Evolutionary conservation across 2,113 vertebrate species (phyloP).

Genomic region (Pseudopipra pipra): DNA sequence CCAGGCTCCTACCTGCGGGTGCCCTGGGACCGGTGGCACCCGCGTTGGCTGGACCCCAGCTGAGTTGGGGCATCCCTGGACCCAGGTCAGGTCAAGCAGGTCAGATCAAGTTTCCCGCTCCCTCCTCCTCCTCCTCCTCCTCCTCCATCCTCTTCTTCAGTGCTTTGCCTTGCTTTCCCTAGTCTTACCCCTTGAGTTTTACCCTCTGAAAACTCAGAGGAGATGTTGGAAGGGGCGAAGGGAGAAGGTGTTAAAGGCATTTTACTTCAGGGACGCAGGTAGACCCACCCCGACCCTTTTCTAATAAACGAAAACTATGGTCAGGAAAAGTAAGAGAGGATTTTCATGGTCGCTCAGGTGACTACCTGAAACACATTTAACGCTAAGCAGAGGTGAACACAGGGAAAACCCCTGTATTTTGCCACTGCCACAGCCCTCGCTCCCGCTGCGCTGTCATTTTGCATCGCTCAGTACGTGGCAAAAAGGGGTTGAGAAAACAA

Average conservation of each 20-base stretch:
- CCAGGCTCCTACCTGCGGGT: conserved; percentile 2
- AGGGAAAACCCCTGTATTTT: neutral
- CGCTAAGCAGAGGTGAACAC: conserved; percentile 59
- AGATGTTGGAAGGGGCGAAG: neutral
- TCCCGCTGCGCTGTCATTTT: neutral
- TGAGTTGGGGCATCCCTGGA: neutral
- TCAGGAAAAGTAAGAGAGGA: conserved; percentile 38
- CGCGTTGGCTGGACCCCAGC: neutral
- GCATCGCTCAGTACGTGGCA: neutral
- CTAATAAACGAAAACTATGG: conserved; percentile 48
- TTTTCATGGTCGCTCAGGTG: conserved; percentile 35
- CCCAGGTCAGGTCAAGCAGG: neutral
- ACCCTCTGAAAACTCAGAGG: conserved; percentile 4
- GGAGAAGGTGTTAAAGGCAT: neutral
- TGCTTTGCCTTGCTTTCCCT: neutral
- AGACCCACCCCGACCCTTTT: neutral
- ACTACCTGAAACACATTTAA: conserved; percentile 44
- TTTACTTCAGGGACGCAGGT: neutral
- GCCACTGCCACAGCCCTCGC: neutral
- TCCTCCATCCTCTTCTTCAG: neutral
- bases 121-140: neutral
- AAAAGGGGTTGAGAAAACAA: conserved; percentile 44
- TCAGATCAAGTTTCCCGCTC: neutral
- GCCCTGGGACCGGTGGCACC: neutral
- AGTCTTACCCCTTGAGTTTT: neutral